Evolutionary conservation across 1,140 invertebrate genomes (phyloP).

Genomic region (Calephelis virginiensis): DNA sequence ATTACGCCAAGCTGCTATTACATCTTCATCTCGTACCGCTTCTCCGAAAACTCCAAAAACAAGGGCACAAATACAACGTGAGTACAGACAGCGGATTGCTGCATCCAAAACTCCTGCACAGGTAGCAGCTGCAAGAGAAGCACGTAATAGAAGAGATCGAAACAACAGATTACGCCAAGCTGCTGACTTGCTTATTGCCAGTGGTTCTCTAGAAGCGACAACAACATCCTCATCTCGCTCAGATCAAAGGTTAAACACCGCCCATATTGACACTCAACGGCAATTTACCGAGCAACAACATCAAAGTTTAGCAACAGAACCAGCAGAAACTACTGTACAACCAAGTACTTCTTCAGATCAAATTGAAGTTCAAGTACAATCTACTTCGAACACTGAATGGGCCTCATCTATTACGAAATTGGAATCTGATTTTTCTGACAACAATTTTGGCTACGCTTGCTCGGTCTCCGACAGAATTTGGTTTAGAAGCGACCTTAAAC

Average conservation of each 20-base stretch:
- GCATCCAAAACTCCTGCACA: slow-evolving; percentile 42
- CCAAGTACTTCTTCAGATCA: slow-evolving; percentile 33
- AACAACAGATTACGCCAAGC: slow-evolving; percentile 37
- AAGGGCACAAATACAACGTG: slow-evolving; percentile 42
- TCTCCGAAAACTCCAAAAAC: slow-evolving; percentile 21
- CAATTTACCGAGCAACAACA: slow-evolving; percentile 30
- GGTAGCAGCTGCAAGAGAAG: slow-evolving; percentile 33
- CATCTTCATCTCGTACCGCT: slow-evolving; percentile 23
- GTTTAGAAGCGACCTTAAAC: slow-evolving; percentile 45
- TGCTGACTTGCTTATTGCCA: slow-evolving; percentile 35
- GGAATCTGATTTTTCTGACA: slow-evolving; percentile 39
- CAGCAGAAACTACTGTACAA: slow-evolving; percentile 31
- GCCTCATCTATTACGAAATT: slow-evolving; percentile 37
- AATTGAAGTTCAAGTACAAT: slow-evolving; percentile 34
- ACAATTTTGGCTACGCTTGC: slow-evolving; percentile 44
- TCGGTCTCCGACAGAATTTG: slow-evolving; percentile 46
- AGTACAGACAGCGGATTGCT: slow-evolving; percentile 47
- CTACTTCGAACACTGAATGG: slow-evolving; percentile 42
- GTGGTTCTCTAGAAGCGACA: slow-evolving; percentile 29
- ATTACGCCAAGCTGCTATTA: slow-evolving; percentile 37
- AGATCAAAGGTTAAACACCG: slow-evolving; percentile 23
- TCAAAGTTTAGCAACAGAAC: slow-evolving; percentile 33
- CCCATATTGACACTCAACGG: slow-evolving; percentile 32
- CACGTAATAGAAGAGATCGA: slow-evolving; percentile 34
- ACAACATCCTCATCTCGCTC: slow-evolving; percentile 28